phyloP scores from a whole-genome alignment of 2,888 invertebrate species.

The Chesias legatella region DNA sequence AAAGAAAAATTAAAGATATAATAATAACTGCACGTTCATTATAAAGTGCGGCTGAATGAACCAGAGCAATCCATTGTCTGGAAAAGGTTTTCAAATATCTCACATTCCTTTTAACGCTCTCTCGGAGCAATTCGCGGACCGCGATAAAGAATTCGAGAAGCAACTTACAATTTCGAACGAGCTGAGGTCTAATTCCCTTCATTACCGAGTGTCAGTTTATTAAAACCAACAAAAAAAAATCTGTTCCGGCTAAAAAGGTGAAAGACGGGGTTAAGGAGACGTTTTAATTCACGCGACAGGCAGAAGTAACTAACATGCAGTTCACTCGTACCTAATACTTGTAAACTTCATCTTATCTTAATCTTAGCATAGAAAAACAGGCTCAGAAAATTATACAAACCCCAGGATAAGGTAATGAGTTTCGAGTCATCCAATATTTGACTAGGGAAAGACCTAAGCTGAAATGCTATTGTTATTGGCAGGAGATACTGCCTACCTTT shows the following conservation, averaged over 20 bases:
- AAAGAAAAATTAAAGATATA: too few relatives aligned
- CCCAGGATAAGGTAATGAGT: too few relatives aligned
- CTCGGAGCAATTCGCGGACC: slow-evolving; percentile 14
- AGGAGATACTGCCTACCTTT: too few relatives aligned
- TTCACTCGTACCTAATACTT: too few relatives aligned
- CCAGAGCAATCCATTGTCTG: slow-evolving; percentile 11
- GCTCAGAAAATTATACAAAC: too few relatives aligned
- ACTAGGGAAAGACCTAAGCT: too few relatives aligned
- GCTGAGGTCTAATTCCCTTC: slow-evolving; percentile 50
- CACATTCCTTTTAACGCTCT: slow-evolving; percentile 17
- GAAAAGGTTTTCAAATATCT: slow-evolving; percentile 21
- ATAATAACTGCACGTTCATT: slow-evolving; percentile 8
- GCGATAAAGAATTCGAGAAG: slow-evolving; percentile 24
- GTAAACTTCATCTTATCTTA: too few relatives aligned
- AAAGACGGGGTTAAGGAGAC: slow-evolving; percentile 36
- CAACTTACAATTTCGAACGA: slow-evolving; percentile 27
- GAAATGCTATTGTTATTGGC: too few relatives aligned
- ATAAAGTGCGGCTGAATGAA: slow-evolving; percentile 13
- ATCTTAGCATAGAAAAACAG: too few relatives aligned
- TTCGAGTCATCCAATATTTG: too few relatives aligned
- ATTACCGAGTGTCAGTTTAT: slow-evolving; percentile 58
- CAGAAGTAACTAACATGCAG: too few relatives aligned
- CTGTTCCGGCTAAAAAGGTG: slow-evolving; percentile 58
- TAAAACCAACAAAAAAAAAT: slow-evolving; percentile 61
- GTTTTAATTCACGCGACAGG: neutral